Base-by-base conservation (phyloP, 2,888 invertebrate genomes). In the Gibbula magus region DNA sequence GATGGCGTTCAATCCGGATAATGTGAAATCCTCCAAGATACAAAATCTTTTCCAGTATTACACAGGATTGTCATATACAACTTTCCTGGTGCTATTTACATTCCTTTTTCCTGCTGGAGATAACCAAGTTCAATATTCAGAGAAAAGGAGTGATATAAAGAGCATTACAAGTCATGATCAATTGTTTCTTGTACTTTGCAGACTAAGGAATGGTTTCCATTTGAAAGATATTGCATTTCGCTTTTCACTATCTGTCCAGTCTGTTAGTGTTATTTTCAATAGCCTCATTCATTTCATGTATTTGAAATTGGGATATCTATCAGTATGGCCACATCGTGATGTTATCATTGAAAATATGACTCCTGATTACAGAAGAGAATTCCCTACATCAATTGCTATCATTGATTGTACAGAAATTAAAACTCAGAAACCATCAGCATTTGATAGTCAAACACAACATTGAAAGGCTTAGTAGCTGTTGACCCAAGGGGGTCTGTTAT, bases 401-500 rank as follows among this genome's bases (percentile, higher is more conserved):
- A 75, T 75, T 75, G 75, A 75, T 25, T 45, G 75, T 20, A 52
- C 75, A n/a, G 53, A 75, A 53, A 39, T 29, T 20, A 52, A 25
- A 8, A 75, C 53, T 29, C 20, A 75, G 75, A 75, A 29, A 8
- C 75, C 75, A 75, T 52, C 52, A 52, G 8, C 25, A 16, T 52
- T 75, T n/a, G 29, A 53, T 18, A 16, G 25, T 7, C 82, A 7
- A 54, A 51, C n/a, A 83, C 67, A 22, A 81, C 82, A 8, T 56
- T 80, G 16, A 82, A 80, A 54, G 56, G 45, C 39, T 51, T 83
- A 13, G 78, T 80, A 32, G 80, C 25, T 22, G 22, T 73, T 76
- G 79, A 79, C 52, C 81, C 83, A 18, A 52, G 79, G n/a, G 81
- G 81, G 8, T 78, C 79, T 22, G 29, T 81, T 32, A 79, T 83